Percentiles rank a stretch among this genome's conserved stretches.
These are phyloP conservation scores for Globodera ellingtonae DNA, from an alignment of 1,140 invertebrate genomes.

Conservation along the genomic window DNA sequence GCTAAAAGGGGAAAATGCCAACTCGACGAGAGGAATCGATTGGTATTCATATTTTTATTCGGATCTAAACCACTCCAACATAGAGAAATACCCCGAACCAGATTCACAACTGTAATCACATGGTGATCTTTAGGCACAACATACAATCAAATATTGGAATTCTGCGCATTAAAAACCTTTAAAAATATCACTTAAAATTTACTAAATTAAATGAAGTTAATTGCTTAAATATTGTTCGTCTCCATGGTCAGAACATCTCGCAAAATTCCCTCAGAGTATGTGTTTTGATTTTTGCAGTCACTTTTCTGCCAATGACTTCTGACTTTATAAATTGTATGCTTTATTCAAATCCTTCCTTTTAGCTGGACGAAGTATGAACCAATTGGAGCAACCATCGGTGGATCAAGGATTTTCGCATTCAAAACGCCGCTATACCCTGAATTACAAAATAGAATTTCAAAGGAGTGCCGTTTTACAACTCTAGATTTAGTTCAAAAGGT, in stretches of 20 bases:
- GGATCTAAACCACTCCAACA: too few species aligned
- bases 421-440: slow-evolving; percentile 78
- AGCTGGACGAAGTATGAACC: slow-evolving; percentile 76
- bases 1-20: too few species aligned
- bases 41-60: too few species aligned
- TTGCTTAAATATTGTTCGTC: neutral
- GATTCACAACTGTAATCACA: too few species aligned
- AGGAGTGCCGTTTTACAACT: slow-evolving; percentile 58
- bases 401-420: slow-evolving; percentile 76
- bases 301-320: neutral
- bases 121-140: too few species aligned
- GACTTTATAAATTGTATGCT: neutral
- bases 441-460: slow-evolving; percentile 69
- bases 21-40: too few species aligned
- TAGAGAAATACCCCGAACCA: too few species aligned
- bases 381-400: slow-evolving; percentile 72
- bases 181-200: too few species aligned
- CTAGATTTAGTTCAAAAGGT: slow-evolving; percentile 50
- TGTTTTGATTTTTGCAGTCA: slow-evolving; percentile 27
- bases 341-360: slow-evolving; percentile 38
- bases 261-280: slow-evolving; percentile 55
- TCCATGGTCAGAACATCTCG: slow-evolving; percentile 48
- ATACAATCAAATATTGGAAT: too few species aligned
- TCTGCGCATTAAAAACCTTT: too few species aligned
- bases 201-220: too few species aligned